Evolutionary conservation across 2,797 vertebrate species (phyloP).

Genomic region (Sebastes minor): DNA sequence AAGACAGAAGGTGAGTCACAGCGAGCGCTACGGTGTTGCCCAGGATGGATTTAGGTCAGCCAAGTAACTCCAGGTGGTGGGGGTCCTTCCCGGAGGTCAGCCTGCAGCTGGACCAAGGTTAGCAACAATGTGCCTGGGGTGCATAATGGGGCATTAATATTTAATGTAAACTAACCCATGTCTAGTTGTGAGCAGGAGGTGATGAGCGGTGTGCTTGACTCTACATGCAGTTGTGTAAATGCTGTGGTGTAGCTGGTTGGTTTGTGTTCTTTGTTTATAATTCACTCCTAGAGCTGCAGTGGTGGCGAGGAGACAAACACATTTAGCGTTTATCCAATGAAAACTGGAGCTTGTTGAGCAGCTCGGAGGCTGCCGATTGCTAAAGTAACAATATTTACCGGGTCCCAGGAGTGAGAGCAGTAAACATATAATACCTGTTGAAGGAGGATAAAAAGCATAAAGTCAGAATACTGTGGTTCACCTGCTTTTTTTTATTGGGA

Average conservation of each 20-base stretch:
- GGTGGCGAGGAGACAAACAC: constrained; percentile 32
- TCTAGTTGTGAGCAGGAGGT: constrained; percentile 71
- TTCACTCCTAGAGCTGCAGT: constrained; percentile 41
- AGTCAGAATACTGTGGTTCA: constrained; percentile 20
- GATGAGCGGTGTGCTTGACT: constrained; percentile 59
- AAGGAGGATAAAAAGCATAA: constrained; percentile 31
- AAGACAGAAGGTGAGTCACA: constrained; percentile 80
- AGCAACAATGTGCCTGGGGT: constrained; percentile 60
- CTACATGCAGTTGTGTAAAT: constrained; percentile 13
- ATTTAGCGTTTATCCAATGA: constrained; percentile 49
- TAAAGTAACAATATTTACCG: constrained; percentile 49
- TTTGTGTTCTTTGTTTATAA: constrained; percentile 42
- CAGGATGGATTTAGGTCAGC: constrained; percentile 81
- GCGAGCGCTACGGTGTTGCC: constrained; percentile 65
- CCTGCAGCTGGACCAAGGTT: constrained; percentile 79
- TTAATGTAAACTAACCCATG: constrained; percentile 81
- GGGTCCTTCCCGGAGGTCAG: constrained; percentile 70
- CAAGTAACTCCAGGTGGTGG: constrained; percentile 77
- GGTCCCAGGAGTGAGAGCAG: constrained; percentile 46
- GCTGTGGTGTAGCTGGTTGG: constrained; percentile 15
- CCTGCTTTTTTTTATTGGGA: neutral
- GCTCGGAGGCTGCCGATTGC: constrained; percentile 33
- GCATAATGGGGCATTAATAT: constrained; percentile 75
- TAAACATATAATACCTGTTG: constrained; percentile 55
- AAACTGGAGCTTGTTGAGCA: constrained; percentile 33